Conservation (phyloP, 2,888 invertebrate species). For the Drosophila histrio region DNA sequence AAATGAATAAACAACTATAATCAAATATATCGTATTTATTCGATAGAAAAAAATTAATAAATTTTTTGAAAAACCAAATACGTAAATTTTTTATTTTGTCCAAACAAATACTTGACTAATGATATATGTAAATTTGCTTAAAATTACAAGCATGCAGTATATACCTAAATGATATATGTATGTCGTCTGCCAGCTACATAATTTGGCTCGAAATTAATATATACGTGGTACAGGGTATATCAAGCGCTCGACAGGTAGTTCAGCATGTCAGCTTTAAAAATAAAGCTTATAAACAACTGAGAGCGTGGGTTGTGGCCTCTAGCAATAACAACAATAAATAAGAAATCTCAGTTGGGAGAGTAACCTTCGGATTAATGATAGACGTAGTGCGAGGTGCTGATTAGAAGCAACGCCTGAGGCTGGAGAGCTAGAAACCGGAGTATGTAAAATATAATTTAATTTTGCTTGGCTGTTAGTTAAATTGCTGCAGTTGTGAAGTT, state of each 20-base stretch:
- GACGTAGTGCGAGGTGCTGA: slow-evolving; percentile 48
- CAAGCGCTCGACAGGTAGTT: background rate
- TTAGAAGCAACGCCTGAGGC: slow-evolving; percentile 32
- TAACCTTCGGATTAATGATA: slow-evolving; percentile 63
- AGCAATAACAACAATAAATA: slow-evolving; percentile 9
- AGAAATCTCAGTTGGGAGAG: slow-evolving; percentile 25
- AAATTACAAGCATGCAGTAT: too few relatives aligned
- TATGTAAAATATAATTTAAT: slow-evolving; percentile 21
- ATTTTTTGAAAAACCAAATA: too few relatives aligned
- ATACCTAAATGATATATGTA: too few relatives aligned
- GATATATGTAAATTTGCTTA: too few relatives aligned
- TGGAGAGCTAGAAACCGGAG: slow-evolving; percentile 5
- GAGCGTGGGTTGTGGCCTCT: slow-evolving; percentile 12
- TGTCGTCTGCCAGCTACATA: too few relatives aligned
- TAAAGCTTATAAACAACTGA: background rate
- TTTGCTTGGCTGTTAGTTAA: slow-evolving; percentile 50
- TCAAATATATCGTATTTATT: too few relatives aligned
- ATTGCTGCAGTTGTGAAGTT: slow-evolving; percentile 60
- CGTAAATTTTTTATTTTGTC: too few relatives aligned
- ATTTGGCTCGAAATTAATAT: too few relatives aligned
- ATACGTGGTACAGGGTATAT: too few relatives aligned
- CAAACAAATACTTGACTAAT: too few relatives aligned
- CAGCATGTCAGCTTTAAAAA: slow-evolving; percentile 1
- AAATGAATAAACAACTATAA: too few relatives aligned
- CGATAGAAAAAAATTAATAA: too few relatives aligned